These are phyloP conservation scores for Equus przewalskii DNA, from an alignment of 2,113 vertebrate species.

Conservation along the genomic window DNA sequence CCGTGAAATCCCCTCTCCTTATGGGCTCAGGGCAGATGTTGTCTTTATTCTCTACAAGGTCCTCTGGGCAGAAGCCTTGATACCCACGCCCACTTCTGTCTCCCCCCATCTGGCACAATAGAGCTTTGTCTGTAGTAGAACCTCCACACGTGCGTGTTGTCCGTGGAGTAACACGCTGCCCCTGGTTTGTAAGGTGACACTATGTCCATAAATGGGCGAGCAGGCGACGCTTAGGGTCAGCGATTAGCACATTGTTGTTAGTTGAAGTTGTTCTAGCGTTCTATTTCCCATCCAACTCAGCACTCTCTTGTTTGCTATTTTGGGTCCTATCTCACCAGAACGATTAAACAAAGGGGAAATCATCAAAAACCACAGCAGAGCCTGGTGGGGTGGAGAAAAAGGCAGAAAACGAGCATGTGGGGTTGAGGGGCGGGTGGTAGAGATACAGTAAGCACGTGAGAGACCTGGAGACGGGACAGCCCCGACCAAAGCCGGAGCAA, in stretches of 20 bases:
- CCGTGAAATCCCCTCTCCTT: not conserved
- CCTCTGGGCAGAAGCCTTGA: not conserved
- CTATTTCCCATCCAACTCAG: constrained; percentile 33
- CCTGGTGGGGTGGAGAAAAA: constrained; percentile 11
- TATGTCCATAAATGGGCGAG: fast-evolving
- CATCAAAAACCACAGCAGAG: constrained; percentile 66
- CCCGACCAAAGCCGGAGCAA: not conserved
- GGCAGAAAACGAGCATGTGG: constrained; percentile 45
- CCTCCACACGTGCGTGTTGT: fast-evolving
- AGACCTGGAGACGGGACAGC: not conserved
- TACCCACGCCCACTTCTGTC: not conserved
- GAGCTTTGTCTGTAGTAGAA: not conserved
- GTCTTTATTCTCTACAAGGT: not conserved
- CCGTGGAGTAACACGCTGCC: fast-evolving
- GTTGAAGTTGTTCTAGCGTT: not conserved
- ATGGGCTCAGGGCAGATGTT: not conserved
- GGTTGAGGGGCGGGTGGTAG: not conserved
- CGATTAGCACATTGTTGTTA: not conserved
- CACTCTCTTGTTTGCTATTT: constrained; percentile 60
- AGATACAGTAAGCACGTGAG: not conserved
- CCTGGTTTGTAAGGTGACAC: not conserved
- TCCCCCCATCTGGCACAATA: not conserved
- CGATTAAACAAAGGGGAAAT: constrained; percentile 74
- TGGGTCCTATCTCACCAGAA: constrained; percentile 57
- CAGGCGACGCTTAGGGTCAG: not conserved